Base-by-base conservation (phyloP, 2,888 invertebrate genomes). In the Nomada fabriciana region DNA sequence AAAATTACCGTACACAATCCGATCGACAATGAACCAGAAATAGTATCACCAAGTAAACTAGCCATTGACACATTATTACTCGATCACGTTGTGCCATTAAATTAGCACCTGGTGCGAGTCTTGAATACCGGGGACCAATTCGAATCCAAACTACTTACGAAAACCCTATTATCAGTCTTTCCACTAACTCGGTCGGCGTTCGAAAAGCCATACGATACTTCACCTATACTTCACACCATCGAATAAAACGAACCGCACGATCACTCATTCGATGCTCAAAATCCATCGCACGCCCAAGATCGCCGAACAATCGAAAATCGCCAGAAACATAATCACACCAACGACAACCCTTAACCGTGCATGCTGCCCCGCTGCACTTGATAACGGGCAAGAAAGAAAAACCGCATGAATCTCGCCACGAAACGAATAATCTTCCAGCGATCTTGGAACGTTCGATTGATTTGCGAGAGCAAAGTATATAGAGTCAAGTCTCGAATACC, bases 111-210 rank as follows among this genome's bases (percentile, higher is more conserved):
- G 52, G n/a, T 23, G 55, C 23, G 36, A 68, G 60, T 43, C 60
- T 75, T 42, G 52, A 61, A n/a, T n/a, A 36, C 47, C 43, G n/a
- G 57, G 43, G 25, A 69, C 9, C 25, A 47, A 74, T 47, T 47
- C 47, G 9, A 55, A 23, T 23, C 55, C 25, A 29, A 29, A 59
- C 29, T 23, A 29, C 59, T 59, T 5, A 15, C 10, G n/a, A n/a
- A n/a, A 20, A 20, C 55, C 55, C 4, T 7, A 23, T 23, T 55
- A 18, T n/a, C n/a, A n/a, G 20, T 23, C 10, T 13, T 52, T n/a
- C 52, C 4, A 52, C 52, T 15, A 15, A 55, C 11, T 20, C 55
- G 1, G 23, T 55, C 10, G 55, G 23, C 55, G 10, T 55, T 55
- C 10, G 5, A n/a, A 55, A 23, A 23, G n/a, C 23, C 23, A 11